Conservation (phyloP, 2,113 vertebrate genomes). For the Isurus oxyrinchus region DNA sequence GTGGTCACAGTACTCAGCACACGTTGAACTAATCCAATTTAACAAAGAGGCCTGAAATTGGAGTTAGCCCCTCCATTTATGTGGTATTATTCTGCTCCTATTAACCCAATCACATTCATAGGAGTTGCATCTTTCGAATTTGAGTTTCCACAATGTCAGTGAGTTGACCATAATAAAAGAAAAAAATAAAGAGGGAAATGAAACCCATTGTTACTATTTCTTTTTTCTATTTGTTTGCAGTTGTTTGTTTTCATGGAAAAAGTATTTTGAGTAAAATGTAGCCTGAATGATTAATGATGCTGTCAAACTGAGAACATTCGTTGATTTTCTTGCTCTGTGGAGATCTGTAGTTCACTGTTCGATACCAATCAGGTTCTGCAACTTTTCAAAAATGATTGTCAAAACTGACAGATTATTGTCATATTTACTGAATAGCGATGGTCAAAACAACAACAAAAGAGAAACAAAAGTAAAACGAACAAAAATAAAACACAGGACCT, state of each 20-base stretch:
- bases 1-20: neutral
- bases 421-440: neutral
- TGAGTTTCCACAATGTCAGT: neutral
- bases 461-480: neutral
- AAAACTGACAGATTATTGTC: neutral
- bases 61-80: neutral
- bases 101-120: neutral
- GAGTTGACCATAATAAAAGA: neutral
- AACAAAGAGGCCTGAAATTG: neutral
- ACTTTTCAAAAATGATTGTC: neutral
- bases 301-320: neutral
- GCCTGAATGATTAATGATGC: neutral
- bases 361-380: neutral
- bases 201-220: neutral
- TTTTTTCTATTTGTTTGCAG: neutral
- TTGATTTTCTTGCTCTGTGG: neutral
- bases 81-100: neutral
- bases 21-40: neutral
- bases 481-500: neutral
- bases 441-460: neutral
- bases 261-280: neutral
- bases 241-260: neutral
- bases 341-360: neutral
- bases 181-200: neutral
- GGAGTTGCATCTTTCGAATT: neutral